phyloP scores from a whole-genome alignment of 2,888 invertebrate species.

The Agriopis leucophaearia region DNA sequence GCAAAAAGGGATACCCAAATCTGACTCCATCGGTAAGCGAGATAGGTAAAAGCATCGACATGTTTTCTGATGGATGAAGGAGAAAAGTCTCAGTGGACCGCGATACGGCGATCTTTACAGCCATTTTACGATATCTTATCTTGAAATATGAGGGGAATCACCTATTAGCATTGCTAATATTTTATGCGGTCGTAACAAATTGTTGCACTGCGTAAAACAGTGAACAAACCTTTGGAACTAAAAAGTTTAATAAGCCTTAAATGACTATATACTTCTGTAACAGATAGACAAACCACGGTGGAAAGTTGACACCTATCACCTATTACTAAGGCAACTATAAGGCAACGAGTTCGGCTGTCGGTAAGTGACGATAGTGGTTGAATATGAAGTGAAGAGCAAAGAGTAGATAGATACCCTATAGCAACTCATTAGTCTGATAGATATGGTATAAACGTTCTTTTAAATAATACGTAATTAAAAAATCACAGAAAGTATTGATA shows the following conservation, averaged over 20 bases:
- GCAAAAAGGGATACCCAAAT: not conserved
- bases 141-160: constrained; percentile 51
- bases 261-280: no score
- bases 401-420: no score
- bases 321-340: no score
- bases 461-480: no score
- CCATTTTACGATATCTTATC: constrained; percentile 52
- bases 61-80: constrained; percentile 11
- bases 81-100: constrained; percentile 40
- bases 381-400: no score
- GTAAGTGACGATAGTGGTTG: no score
- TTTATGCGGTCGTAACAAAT: constrained; percentile 49
- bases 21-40: not conserved
- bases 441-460: no score
- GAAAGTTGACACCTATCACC: no score
- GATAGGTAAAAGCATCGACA: constrained; percentile 3
- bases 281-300: no score
- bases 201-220: constrained; percentile 31
- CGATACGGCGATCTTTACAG: constrained; percentile 45
- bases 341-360: no score
- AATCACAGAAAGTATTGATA: no score
- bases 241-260: not conserved
- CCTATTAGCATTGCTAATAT: constrained; percentile 53
- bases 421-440: no score
- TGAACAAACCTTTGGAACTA: not conserved